Evolutionary conservation across 2,888 invertebrate species (phyloP).

Genomic region (Cantharis nigra): DNA sequence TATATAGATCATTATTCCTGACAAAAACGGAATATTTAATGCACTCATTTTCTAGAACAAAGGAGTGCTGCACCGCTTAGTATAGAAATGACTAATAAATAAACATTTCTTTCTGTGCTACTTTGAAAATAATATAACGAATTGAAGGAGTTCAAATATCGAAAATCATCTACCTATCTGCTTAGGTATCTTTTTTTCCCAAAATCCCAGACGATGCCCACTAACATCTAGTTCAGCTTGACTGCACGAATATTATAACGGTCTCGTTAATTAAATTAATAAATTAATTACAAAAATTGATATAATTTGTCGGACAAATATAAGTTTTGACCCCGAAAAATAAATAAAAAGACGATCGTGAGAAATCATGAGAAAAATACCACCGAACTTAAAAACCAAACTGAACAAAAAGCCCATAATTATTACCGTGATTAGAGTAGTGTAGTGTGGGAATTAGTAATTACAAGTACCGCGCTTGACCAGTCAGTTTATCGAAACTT

Average conservation of each 20-base stretch:
- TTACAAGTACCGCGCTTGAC: slow-evolving; percentile 52
- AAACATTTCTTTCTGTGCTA: slow-evolving; percentile 6
- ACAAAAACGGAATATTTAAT: slow-evolving; percentile 56
- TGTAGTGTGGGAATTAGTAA: slow-evolving; percentile 55
- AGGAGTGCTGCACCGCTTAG: slow-evolving; percentile 43
- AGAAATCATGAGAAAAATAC: slow-evolving; percentile 53
- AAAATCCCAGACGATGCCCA: background rate
- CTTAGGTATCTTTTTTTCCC: background rate
- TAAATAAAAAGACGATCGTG: slow-evolving; percentile 47
- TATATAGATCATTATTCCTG: slow-evolving; percentile 56
- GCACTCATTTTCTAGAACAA: slow-evolving; percentile 50
- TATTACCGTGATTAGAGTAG: slow-evolving; percentile 54
- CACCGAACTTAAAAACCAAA: slow-evolving; percentile 47
- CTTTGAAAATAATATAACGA: background rate
- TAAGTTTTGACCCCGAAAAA: slow-evolving; percentile 27
- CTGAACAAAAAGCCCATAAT: slow-evolving; percentile 54
- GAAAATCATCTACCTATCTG: background rate
- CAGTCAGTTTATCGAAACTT: slow-evolving; percentile 42
- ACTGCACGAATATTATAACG: background rate
- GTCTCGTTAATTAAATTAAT: background rate
- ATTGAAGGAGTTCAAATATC: background rate
- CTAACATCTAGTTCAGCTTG: background rate
- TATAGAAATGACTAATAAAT: slow-evolving; percentile 17
- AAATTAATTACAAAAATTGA: slow-evolving; percentile 27
- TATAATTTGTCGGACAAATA: slow-evolving; percentile 29